Conservation (phyloP, 2,113 vertebrate genomes). For the Rhea americana region DNA sequence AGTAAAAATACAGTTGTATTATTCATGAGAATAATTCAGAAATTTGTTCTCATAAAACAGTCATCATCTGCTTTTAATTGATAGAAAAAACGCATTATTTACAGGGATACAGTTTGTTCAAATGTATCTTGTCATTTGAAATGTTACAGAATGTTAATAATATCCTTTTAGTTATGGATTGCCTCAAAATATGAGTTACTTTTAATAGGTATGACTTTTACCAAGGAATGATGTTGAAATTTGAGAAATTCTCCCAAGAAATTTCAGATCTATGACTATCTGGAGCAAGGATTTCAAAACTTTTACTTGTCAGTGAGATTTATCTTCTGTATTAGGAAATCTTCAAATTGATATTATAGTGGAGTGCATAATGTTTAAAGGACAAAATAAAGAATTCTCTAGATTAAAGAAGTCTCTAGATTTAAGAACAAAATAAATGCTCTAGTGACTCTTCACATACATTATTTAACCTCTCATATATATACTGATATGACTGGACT, state of each 20-base stretch:
- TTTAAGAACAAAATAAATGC: background rate
- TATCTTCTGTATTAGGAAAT: background rate
- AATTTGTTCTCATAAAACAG: background rate
- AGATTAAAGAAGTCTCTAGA: background rate
- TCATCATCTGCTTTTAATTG: background rate
- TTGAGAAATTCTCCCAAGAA: background rate
- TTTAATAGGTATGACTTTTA: background rate
- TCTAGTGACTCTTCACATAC: background rate
- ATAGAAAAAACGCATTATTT: background rate
- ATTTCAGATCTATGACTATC: background rate
- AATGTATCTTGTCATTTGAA: background rate
- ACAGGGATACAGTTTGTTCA: background rate
- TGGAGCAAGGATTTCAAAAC: background rate
- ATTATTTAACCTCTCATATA: background rate
- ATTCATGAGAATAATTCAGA: background rate
- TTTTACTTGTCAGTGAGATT: background rate
- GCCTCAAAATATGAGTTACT: background rate
- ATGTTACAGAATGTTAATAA: background rate
- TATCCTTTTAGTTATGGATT: background rate
- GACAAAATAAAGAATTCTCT: background rate
- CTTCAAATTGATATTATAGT: background rate
- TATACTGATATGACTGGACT: background rate
- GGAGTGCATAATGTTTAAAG: background rate
- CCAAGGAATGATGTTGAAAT: background rate
- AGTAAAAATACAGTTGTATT: background rate